Percentiles rank a stretch among this genome's conserved stretches.
Evolutionary conservation across 2,113 vertebrate species (phyloP).

Genomic region (Platycercus adscitus): DNA sequence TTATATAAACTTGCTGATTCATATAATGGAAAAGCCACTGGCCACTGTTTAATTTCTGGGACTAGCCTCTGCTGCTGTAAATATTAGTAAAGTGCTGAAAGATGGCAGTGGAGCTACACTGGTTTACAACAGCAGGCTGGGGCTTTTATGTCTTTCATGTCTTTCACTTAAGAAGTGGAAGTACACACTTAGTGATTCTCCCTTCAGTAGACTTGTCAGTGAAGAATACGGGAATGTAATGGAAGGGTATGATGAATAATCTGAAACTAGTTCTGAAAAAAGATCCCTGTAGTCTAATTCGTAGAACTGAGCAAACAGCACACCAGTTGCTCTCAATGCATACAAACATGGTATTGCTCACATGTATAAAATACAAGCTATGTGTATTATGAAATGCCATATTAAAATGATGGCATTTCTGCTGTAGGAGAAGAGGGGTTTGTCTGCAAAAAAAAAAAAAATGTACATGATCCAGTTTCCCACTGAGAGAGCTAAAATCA

Average conservation of each 20-base stretch:
- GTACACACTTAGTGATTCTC: neutral
- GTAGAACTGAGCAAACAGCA: neutral
- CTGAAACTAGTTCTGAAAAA: neutral
- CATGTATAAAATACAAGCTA: neutral
- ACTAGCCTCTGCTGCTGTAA: neutral
- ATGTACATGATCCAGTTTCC: neutral
- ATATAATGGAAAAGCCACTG: neutral
- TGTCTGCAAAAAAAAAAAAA: neutral
- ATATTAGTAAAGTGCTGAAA: neutral
- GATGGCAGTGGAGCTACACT: neutral
- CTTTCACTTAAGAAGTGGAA: neutral
- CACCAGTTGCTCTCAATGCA: neutral
- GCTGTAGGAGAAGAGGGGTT: neutral
- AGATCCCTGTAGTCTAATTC: neutral
- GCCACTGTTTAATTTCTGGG: neutral
- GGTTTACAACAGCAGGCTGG: neutral
- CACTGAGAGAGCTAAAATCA: neutral
- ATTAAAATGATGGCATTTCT: neutral
- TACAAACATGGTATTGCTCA: neutral
- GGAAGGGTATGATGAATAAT: neutral
- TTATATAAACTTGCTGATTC: slow-evolving; percentile 1
- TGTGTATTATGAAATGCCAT: neutral
- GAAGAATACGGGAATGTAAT: neutral
- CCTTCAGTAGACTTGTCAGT: neutral
- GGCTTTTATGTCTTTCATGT: neutral